phyloP scores from a whole-genome alignment of 2,113 vertebrate species.

The Platichthys flesus region DNA sequence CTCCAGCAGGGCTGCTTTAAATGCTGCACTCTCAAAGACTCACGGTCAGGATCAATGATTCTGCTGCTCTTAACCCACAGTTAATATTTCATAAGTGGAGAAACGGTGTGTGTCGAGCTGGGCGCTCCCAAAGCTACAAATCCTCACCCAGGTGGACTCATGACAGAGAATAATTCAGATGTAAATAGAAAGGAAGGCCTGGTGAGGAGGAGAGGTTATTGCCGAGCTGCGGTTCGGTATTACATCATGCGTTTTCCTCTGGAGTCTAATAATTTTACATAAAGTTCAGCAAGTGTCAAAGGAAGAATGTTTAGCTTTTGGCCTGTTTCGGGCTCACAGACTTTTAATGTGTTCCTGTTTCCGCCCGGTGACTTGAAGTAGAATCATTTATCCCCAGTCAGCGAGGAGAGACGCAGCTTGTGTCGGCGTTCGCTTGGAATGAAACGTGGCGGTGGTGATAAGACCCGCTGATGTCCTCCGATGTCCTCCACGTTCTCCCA shows the following conservation, averaged over 20 bases:
- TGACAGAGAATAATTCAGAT: conserved; percentile 79
- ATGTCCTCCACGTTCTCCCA: conserved; percentile 44
- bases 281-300: conserved; percentile 35
- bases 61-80: conserved; percentile 61
- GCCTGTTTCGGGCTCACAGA: not conserved
- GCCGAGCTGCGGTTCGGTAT: conserved; percentile 45
- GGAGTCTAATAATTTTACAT: conserved; percentile 27
- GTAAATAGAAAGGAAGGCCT: conserved; percentile 47
- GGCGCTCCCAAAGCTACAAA: conserved; percentile 33
- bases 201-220: conserved; percentile 36
- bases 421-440: conserved; percentile 20
- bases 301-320: conserved; percentile 39
- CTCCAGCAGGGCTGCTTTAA: conserved; percentile 50
- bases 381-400: not conserved
- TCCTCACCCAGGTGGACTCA: conserved; percentile 59
- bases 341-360: conserved; percentile 6
- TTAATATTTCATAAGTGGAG: conserved; percentile 74
- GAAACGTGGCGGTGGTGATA: conserved; percentile 26
- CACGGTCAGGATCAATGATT: conserved; percentile 56
- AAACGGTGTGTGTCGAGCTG: conserved; percentile 49
- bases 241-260: conserved; percentile 59
- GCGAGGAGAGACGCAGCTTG: conserved; percentile 27
- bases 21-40: conserved; percentile 51
- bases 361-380: not conserved
- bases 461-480: conserved; percentile 60